Evolutionary conservation across 2,888 invertebrate genomes (phyloP), one percentile per base, ranked within the genome.

Genomic region (Scaptomyza reducta): DNA sequence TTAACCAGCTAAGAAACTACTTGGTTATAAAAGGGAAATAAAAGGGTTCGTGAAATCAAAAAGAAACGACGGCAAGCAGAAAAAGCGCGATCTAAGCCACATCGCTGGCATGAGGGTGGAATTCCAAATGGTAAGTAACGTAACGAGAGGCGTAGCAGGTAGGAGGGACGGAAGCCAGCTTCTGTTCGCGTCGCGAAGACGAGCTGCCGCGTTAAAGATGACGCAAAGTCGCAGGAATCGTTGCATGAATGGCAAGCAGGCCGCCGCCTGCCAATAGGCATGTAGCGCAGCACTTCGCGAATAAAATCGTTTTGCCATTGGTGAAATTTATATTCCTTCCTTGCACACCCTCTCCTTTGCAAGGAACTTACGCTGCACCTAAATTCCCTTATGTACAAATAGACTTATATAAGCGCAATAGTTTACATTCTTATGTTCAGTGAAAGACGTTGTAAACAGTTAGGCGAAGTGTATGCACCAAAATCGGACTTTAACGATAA

Each of bases 181-280:
- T 38, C 47, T 22, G 6, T 2, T 27, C 22, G 22, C 22, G 22
- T 27, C 27, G 27, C 27, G 27, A 27, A 27, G 27, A 27, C 27
- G 27, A 27, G 27, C 38, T 38, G 38, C 9, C n/a, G 3, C 35
- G 13, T 13, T n/a, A 35, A 14, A 38, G 35, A n/a, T 38, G n/a
- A 14, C 40, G 16, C 16, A 16, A 16, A 40, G 40, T 7, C 16
- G 40, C 16, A 16, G 16, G 22, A 7, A 6, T n/a, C 35, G 35
- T 35, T 13, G 35, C 7, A 7, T n/a, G 33, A 35, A 35, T 33
- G 33, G 35, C 14, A 38, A 14, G 6, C 35, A n/a, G 2, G 14
- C 7, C 14, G 41, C 49, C 50, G 40, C 38, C 49, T 45, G 40
- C 38, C 47, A 46, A 50, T 35, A 55, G 55, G 46, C 45, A 45